These are phyloP conservation scores for Kuschelorhynchus macadamiae DNA, from an alignment of 2,888 invertebrate species.

Conservation along the genomic window DNA sequence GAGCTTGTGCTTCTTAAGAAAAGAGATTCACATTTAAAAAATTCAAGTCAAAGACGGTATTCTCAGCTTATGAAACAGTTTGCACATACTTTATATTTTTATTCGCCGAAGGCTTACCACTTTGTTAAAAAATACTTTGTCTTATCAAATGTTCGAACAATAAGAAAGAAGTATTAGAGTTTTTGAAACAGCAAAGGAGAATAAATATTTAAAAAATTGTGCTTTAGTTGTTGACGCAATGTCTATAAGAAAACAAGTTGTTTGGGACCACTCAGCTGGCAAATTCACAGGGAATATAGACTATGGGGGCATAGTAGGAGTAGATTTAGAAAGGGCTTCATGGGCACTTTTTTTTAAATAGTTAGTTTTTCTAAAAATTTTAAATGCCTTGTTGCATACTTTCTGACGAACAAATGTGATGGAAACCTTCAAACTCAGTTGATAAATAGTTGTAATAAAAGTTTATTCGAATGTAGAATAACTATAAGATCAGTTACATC, in stretches of 20 bases:
- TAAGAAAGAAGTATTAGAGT: constrained; percentile 49
- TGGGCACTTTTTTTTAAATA: constrained; percentile 27
- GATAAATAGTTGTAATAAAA: constrained; percentile 26
- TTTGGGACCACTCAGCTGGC: constrained; percentile 16
- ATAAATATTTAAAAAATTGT: constrained; percentile 47
- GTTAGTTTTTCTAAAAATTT: constrained; percentile 5
- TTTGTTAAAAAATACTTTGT: constrained; percentile 49
- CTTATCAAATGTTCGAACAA: constrained; percentile 52
- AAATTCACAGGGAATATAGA: constrained; percentile 23
- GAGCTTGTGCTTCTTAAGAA: constrained; percentile 40
- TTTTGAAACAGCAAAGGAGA: constrained; percentile 44
- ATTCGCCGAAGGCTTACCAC: constrained; percentile 54
- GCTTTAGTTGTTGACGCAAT: constrained; percentile 41
- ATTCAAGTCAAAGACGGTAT: constrained; percentile 38
- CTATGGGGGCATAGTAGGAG: constrained; percentile 25
- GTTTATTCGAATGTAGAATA: constrained; percentile 12
- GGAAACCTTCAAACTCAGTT: constrained; percentile 31
- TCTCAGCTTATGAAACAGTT: constrained; percentile 50
- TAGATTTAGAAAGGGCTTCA: constrained; percentile 19
- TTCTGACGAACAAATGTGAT: constrained; percentile 50
- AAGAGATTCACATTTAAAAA: background rate
- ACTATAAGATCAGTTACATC: constrained; percentile 32
- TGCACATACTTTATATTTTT: constrained; percentile 49
- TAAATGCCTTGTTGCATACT: constrained; percentile 53
- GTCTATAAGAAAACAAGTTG: constrained; percentile 34